Evolutionary conservation across 2,113 vertebrate genomes (phyloP).

Genomic region (Ardeotis arabs): DNA sequence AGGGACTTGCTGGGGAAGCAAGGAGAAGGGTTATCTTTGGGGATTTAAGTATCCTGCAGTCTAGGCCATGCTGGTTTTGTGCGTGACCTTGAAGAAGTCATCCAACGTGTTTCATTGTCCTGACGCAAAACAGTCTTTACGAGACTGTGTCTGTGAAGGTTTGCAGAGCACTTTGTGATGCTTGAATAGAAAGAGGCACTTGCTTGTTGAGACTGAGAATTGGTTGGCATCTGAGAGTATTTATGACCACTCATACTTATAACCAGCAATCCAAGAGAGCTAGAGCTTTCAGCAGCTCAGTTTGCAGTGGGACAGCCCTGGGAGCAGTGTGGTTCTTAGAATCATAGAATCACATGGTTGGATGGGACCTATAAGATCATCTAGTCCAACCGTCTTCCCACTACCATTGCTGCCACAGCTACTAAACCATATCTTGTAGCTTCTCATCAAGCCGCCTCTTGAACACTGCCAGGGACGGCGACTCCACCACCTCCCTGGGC

Average conservation of each 20-base stretch:
- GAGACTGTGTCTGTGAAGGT: background rate
- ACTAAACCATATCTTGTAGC: too few species aligned
- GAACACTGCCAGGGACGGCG: too few species aligned
- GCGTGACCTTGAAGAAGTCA: background rate
- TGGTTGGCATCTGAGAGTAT: background rate
- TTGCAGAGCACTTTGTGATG: background rate
- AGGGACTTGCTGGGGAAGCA: background rate
- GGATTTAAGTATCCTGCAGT: background rate
- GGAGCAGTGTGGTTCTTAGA: background rate
- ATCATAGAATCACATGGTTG: too few species aligned
- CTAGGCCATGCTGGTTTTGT: rapidly evolving
- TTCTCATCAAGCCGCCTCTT: too few species aligned
- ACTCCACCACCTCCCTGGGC: too few species aligned
- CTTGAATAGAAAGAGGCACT: background rate
- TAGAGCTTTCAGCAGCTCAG: background rate
- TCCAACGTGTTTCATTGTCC: background rate
- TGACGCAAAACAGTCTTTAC: background rate
- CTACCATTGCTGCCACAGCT: too few species aligned
- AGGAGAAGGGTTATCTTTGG: background rate
- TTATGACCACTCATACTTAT: background rate
- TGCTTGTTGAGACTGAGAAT: background rate
- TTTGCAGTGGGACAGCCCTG: background rate
- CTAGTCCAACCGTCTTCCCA: too few species aligned
- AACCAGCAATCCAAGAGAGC: background rate
- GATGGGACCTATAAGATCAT: too few species aligned